Evolutionary conservation across 2,888 invertebrate genomes (phyloP).

Genomic region (Rhingia rostrata): DNA sequence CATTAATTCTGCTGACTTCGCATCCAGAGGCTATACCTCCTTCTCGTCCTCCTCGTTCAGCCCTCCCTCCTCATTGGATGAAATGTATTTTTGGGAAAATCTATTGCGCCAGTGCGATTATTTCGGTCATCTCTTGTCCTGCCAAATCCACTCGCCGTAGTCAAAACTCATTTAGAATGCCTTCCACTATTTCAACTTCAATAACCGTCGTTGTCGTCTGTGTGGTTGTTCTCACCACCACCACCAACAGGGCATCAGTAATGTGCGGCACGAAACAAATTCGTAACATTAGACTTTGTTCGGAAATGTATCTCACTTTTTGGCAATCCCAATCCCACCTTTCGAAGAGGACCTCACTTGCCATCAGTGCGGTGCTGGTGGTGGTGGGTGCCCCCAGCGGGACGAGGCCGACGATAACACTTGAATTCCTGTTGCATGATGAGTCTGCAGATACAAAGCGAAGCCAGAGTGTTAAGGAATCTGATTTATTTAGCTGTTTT

Average conservation of each 20-base stretch:
- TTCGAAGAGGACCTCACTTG: conserved; percentile 39
- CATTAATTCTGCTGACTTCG: conserved; percentile 42
- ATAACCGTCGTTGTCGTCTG: conserved; percentile 31
- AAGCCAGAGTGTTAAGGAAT: conserved; percentile 63
- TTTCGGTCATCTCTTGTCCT: conserved; percentile 46
- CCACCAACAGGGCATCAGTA: background rate
- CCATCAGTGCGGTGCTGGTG: background rate
- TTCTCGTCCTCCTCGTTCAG: background rate
- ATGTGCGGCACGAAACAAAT: background rate
- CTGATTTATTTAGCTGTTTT: conserved; percentile 61
- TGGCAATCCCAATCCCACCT: conserved; percentile 56
- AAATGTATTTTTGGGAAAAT: conserved; percentile 48
- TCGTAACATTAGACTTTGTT: conserved; percentile 63
- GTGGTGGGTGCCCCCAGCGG: conserved; percentile 12
- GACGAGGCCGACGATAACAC: conserved; percentile 26
- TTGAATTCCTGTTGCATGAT: conserved; percentile 67
- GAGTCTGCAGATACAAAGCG: conserved; percentile 49
- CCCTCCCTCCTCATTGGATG: background rate
- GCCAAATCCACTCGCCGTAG: conserved; percentile 37
- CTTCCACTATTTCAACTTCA: conserved; percentile 66
- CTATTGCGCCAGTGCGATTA: conserved; percentile 59
- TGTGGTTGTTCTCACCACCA: background rate
- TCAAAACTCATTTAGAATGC: conserved; percentile 56
- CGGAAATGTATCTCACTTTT: conserved; percentile 55
- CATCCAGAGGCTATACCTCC: background rate